Percentiles rank a stretch among this genome's conserved stretches.
Conservation (phyloP, 35 echinoderm and acorn worm species). For the Hemicentrotus pulcherrimus region DNA sequence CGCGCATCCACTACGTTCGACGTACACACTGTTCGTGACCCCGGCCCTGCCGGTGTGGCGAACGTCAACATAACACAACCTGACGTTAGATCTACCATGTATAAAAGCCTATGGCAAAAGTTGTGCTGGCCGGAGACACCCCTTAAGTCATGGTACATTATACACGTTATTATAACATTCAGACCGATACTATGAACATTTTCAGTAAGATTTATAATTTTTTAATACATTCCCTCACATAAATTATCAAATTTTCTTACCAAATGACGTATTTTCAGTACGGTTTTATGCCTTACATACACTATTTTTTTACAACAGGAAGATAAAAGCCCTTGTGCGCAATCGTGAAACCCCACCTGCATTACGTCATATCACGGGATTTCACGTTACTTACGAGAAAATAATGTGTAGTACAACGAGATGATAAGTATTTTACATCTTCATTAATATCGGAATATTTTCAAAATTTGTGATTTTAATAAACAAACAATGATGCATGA, state of each 20-base stretch:
- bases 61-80: not conserved
- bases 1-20: not conserved
- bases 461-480: not conserved
- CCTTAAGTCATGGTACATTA: not conserved
- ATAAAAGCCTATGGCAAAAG: slow-evolving; percentile 5
- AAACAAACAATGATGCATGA: not conserved
- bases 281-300: not conserved
- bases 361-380: slow-evolving; percentile 29
- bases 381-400: slow-evolving; percentile 38
- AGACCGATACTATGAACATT: not conserved
- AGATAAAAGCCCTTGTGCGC: slow-evolving; percentile 52
- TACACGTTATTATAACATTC: not conserved
- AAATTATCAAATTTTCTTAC: slow-evolving; percentile 24
- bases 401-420: not conserved
- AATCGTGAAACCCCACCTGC: slow-evolving; percentile 56
- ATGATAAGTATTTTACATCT: not conserved
- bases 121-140: slow-evolving; percentile 7
- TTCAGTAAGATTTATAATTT: not conserved
- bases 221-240: not conserved
- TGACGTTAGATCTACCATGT: not conserved
- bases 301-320: slow-evolving; percentile 25
- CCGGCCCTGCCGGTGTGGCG: not conserved
- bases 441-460: not conserved
- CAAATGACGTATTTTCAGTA: slow-evolving; percentile 13
- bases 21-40: slow-evolving; percentile 29